Evolutionary conservation across 2,113 vertebrate genomes (phyloP), one percentile per base, ranked within the genome.

Genomic region (Numida meleagris): DNA sequence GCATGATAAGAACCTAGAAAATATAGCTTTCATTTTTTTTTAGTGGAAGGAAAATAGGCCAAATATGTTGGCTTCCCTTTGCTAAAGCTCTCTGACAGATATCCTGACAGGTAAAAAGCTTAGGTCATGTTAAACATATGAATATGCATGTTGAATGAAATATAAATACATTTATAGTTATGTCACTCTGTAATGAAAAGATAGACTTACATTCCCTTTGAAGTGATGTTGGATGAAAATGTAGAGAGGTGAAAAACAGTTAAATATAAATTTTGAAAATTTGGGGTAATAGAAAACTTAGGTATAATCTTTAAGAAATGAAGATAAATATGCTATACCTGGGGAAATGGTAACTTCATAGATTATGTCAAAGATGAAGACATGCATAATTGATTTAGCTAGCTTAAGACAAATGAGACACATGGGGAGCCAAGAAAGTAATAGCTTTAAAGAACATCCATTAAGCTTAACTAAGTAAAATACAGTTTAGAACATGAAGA

Each of bases 311-410:
- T 88, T 75, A 33, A 93, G 80, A 93, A 95, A 97, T 92, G 11
- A 96, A 94, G 87, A 94, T 61, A 94, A 96, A 97, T 92, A 89
- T 9, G 23, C 38, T 63, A 12, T 87, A 94, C 38, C 80, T 87
- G 17, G 16, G 46, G 53, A 97, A 92, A 93, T 21, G 43, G 11
- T 91, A 95, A 89, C 80, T 85, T 94, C 92, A 94, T 94, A 94
- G 77, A 96, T 94, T 96, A 96, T 88, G 85, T 78, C 91, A 93
- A 95, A 96, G 82, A 57, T 89, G 91, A 91, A 90, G 91, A 95
- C 53, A 25, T 45, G n/a, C 24, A 45, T 90, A 97, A 97, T 78
- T 96, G 95, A 96, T 96, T 96, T 96, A 96, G 92, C 67, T 76
- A 81, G 45, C 50, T 76, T 90, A 95, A 96, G 91, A 95, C 71